Base-by-base conservation (phyloP, 2,797 vertebrate species). In the Chelonia mydas region DNA sequence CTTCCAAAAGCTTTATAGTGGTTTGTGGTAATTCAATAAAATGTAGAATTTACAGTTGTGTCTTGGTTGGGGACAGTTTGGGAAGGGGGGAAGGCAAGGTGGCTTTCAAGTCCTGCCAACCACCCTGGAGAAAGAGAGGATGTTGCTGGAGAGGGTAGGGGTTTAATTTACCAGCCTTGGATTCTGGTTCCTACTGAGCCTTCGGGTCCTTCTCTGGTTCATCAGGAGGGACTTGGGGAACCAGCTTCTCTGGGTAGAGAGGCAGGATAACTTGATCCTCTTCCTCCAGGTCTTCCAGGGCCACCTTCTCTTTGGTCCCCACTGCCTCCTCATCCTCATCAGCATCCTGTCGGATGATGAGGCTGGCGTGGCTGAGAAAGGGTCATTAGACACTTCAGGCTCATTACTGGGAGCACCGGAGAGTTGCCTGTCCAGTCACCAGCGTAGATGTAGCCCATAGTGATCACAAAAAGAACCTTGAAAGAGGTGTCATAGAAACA, bases 401-500 rank as follows among this genome's bases (percentile, higher is more conserved):
- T 72, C n/a, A 37, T 72, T 72, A 72, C 17, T 72, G 65, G n/a
- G n/a, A 37, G n/a, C 37, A 21, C n/a, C 37, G 19, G 17, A 68
- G n/a, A 68, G 19, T 68, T 68, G n/a, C 19, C 9, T 37, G n/a
- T 72, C n/a, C 5, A 23, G 19, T 37, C 9, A 5, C n/a, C 19
- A 37, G 17, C 21, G n/a, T 11, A 68, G 65, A 37, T 21, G 19
- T 37, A 68, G n/a, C 65, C 65, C 19, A 37, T 68, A 37, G 65
- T 37, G n/a, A 72, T 23, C 83, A 81, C 8, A 84, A 68, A 81
- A 54, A 81, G 57, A 81, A 11, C 72, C 89, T 85, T 53, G 84
- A 59, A 90, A 78, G 47, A 90, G 9, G 72, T 87, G 79, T 81
- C n/a, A 23, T 53, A 81, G 87, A 94, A 96, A 90, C 25, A 72